Evolutionary conservation across 30 jellyfish, hydroid and myxozoan genomes (phyloP), one percentile per base, ranked within the genome.

Genomic region (Turritopsis rubra): DNA sequence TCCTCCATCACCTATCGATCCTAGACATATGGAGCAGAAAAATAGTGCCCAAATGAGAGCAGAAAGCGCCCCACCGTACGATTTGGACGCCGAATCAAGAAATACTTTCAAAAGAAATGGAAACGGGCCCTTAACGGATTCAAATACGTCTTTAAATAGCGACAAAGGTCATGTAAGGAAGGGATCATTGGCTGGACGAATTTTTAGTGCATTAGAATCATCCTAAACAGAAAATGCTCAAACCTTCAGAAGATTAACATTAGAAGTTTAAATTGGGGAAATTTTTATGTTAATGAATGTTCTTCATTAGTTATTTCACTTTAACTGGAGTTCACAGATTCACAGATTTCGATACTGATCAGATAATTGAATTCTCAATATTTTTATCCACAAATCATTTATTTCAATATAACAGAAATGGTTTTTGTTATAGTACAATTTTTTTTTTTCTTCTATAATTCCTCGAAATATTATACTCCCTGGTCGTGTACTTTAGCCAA

Each of bases 1-100:
- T 7, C 86, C 88, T 8, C 88, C 84, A 30, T 54, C 88, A 16
- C 88, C 88, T 16, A 68, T 0, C 8, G 77, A 23, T n/a, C 77
- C 16, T n/a, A 9, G 30, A 8, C 77, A 68, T 27, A 19, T 9
- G 28, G 8, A n/a, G 0, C 31, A 68, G 77, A n/a, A 68, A n/a
- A 22, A 9, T 0, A 7, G 28, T 17, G 30, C 28, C 30, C 30
- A 23, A 68, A 23, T 9, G 9, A 23, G 77, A 68, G 28, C 77
- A 1, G 77, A 68, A 68, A 68, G 77, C 77, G 77, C 77, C 77
- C 77, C 77, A 22, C 77, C 77, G 9, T 17, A n/a, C 28, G 77
- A 68, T 8, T 7, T 68, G 21, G 60, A 41, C 13, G 9, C 77
- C 28, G 77, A 68, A 0, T 68, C 77, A 0, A 23, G 77, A 1